These are phyloP conservation scores for Hymenochirus boettgeri DNA, from an alignment of 2,113 vertebrate genomes.

Conservation along the genomic window DNA sequence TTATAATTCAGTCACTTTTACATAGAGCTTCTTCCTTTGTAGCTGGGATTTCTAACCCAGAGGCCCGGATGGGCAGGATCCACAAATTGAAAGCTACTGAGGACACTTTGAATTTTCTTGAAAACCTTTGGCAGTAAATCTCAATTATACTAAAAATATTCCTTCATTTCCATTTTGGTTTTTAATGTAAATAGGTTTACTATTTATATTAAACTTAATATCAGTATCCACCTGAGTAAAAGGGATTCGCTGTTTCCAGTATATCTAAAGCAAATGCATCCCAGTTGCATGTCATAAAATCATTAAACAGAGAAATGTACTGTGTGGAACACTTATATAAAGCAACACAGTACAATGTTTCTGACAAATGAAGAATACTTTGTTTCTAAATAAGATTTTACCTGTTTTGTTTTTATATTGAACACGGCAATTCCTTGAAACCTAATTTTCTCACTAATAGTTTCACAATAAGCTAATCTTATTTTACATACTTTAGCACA, in stretches of 20 bases:
- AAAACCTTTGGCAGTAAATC: too few relatives aligned
- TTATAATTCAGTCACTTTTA: too few relatives aligned
- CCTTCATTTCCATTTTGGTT: too few relatives aligned
- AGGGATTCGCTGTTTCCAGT: neutral
- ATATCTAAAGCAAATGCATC: constrained; percentile 11
- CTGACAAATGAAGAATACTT: neutral
- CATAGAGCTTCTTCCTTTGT: too few relatives aligned
- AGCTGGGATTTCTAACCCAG: too few relatives aligned
- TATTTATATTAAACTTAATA: neutral
- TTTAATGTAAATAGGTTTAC: too few relatives aligned
- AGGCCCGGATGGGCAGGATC: too few relatives aligned
- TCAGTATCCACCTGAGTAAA: constrained; percentile 8
- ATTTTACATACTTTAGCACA: neutral
- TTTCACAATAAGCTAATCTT: constrained; percentile 6
- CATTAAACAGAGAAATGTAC: neutral
- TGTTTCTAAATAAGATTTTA: neutral
- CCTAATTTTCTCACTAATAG: neutral
- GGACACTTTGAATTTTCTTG: too few relatives aligned
- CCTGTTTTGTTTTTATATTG: neutral
- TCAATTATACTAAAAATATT: too few relatives aligned
- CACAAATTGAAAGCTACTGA: too few relatives aligned
- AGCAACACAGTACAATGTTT: neutral
- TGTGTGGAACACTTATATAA: neutral
- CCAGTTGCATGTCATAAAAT: constrained; percentile 2
- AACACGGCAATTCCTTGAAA: neutral